phyloP scores from a whole-genome alignment of 2,888 invertebrate genomes.

The Ophion slaviceki region DNA sequence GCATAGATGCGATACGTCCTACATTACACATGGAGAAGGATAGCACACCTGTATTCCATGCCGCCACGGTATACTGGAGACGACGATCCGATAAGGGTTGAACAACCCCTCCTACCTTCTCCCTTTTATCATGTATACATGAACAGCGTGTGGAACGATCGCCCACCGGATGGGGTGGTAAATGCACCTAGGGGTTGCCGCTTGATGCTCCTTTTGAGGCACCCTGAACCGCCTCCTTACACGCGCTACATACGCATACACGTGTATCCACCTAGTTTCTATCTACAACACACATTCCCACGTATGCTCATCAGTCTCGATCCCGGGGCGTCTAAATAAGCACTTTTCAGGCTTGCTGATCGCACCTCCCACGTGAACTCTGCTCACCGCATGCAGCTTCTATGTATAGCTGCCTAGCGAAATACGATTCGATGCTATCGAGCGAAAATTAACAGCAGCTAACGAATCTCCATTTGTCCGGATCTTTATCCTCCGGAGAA shows the following conservation, averaged over 20 bases:
- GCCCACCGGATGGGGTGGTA: conserved; percentile 75
- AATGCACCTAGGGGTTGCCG: conserved; percentile 70
- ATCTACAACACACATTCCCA: background rate
- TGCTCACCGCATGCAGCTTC: background rate
- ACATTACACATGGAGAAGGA: conserved; percentile 33
- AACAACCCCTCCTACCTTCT: conserved; percentile 70
- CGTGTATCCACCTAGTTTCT: background rate
- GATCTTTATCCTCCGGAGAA: background rate
- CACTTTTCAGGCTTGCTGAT: conserved; percentile 30
- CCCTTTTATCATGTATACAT: conserved; percentile 51
- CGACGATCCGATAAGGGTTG: conserved; percentile 78
- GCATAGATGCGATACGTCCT: conserved; percentile 8
- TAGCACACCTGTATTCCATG: conserved; percentile 76
- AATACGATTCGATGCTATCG: background rate
- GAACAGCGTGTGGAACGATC: conserved; percentile 53
- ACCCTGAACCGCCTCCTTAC: conserved; percentile 67
- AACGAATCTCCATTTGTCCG: background rate
- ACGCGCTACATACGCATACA: background rate
- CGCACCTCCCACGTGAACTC: background rate
- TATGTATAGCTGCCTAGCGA: background rate
- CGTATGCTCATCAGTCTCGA: conserved; percentile 17
- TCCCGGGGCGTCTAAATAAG: conserved; percentile 15
- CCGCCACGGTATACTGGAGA: conserved; percentile 56
- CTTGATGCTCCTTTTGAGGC: conserved; percentile 79
- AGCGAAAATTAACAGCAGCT: background rate